These are phyloP conservation scores for Salvelinus namaycush DNA, from an alignment of 2,113 vertebrate species.

Conservation along the genomic window DNA sequence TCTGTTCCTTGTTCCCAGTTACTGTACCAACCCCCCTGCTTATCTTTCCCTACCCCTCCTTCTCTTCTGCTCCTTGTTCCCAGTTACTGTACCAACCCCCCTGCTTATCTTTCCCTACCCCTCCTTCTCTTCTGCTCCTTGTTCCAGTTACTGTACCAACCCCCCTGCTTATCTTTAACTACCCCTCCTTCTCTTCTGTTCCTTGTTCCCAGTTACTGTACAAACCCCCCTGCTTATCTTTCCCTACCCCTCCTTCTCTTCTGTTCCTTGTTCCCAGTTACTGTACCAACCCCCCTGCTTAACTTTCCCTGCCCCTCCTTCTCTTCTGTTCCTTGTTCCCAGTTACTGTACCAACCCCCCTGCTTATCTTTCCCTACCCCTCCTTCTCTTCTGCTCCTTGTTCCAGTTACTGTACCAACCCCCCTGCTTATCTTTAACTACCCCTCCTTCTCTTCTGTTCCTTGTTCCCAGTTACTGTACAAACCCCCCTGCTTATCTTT, in stretches of 20 bases:
- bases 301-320: background rate
- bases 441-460: constrained; percentile 17
- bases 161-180: background rate
- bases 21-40: too few species aligned
- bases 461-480: background rate
- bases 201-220: background rate
- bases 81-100: too few species aligned
- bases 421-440: background rate
- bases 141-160: background rate
- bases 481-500: background rate
- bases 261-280: constrained; percentile 15
- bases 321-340: constrained; percentile 18
- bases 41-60: background rate
- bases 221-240: background rate
- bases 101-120: background rate
- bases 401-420: background rate
- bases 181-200: constrained; percentile 17
- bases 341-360: too few species aligned
- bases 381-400: background rate
- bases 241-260: background rate
- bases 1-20: constrained; percentile 17
- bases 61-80: constrained; percentile 19
- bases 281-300: too few species aligned
- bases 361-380: too few species aligned
- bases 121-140: constrained; percentile 20